Evolutionary conservation across 2,113 vertebrate species (phyloP).

Genomic region (Kryptolebias marmoratus): DNA sequence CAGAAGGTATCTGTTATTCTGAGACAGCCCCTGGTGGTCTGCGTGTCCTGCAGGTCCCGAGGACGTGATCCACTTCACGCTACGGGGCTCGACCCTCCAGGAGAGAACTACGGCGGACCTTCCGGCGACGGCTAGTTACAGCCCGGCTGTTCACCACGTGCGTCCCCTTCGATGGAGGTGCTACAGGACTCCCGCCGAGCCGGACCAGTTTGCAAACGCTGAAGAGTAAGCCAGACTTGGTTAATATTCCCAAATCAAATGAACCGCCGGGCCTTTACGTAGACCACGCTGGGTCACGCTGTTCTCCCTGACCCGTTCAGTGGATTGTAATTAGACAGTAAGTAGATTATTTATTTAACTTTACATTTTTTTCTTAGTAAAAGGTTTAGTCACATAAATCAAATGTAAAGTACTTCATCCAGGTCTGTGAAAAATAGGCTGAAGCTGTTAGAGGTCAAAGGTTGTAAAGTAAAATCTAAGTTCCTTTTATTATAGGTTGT

Average conservation of each 20-base stretch:
- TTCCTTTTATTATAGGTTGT: constrained; percentile 39
- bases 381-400: not conserved
- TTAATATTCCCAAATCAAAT: not conserved
- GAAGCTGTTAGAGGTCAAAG: not conserved
- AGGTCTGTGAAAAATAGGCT: not conserved
- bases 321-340: not conserved
- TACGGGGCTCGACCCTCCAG: constrained; percentile 30
- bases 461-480: constrained; percentile 4
- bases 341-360: too few species aligned
- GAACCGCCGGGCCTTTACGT: not conserved
- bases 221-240: constrained; percentile 48
- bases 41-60: constrained; percentile 63
- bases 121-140: constrained; percentile 45
- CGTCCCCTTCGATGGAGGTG: constrained; percentile 54
- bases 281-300: not conserved
- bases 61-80: constrained; percentile 51
- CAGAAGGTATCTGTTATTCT: too few species aligned
- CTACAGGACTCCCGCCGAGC: constrained; percentile 6
- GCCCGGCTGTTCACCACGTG: constrained; percentile 62
- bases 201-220: constrained; percentile 75
- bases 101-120: not conserved
- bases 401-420: not conserved
- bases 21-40: not conserved
- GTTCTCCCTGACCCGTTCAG: not conserved
- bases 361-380: not conserved